phyloP scores from a whole-genome alignment of 2,797 vertebrate genomes.

The Gallirallus australis region DNA sequence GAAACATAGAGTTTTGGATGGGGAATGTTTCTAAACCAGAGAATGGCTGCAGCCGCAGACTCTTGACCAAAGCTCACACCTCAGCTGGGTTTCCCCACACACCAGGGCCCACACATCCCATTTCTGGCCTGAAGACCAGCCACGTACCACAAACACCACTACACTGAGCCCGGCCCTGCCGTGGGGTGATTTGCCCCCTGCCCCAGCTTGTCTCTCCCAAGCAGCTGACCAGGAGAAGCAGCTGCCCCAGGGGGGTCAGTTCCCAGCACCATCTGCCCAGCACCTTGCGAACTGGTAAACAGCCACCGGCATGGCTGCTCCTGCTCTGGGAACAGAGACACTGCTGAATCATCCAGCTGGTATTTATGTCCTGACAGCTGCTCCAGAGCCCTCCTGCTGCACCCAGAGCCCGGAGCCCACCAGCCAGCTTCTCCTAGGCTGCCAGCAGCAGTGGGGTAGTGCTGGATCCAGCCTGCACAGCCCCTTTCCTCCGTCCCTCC shows the following conservation, averaged over 20 bases:
- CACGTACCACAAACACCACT: rapidly evolving
- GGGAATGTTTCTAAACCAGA: not conserved
- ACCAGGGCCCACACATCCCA: not conserved
- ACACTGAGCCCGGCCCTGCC: rapidly evolving
- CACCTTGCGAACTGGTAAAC: not conserved
- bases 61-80: not conserved
- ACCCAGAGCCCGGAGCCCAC: not conserved
- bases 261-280: not conserved
- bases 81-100: not conserved
- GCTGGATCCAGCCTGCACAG: rapidly evolving
- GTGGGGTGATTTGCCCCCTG: rapidly evolving
- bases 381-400: rapidly evolving
- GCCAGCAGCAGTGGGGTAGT: too few relatives aligned
- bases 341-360: not conserved
- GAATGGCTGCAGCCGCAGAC: not conserved
- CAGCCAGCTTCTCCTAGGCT: not conserved
- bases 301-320: not conserved
- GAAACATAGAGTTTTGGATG: not conserved
- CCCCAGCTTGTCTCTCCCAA: not conserved
- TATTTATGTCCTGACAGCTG: not conserved
- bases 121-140: not conserved
- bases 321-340: rapidly evolving
- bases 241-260: rapidly evolving
- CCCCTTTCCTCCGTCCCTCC: too few relatives aligned
- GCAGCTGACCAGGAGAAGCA: rapidly evolving